phyloP scores from a whole-genome alignment of 1,140 invertebrate genomes.

The Hyphantria cunea region DNA sequence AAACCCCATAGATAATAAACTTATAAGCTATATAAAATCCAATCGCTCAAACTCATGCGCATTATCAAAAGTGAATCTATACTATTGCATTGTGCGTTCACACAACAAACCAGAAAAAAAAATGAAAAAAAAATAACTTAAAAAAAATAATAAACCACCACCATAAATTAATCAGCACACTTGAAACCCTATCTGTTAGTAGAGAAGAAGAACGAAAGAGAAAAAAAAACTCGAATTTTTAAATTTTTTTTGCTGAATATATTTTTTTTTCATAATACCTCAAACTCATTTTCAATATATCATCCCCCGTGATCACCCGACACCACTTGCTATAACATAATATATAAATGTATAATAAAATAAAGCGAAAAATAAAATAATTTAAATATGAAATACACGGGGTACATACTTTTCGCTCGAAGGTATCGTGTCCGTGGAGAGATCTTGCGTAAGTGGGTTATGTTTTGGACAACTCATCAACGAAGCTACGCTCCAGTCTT shows the following conservation, averaged over 20 bases:
- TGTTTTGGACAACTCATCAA: slow-evolving; percentile 72
- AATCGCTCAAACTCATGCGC: slow-evolving; percentile 28
- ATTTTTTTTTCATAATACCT: slow-evolving; percentile 57
- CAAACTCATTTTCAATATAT: slow-evolving; percentile 81
- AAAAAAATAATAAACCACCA: slow-evolving; percentile 30
- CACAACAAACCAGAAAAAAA: slow-evolving; percentile 17
- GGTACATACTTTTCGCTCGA: slow-evolving; percentile 68
- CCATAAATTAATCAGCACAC: slow-evolving; percentile 35
- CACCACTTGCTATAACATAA: slow-evolving; percentile 73
- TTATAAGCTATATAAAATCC: slow-evolving; percentile 35
- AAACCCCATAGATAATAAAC: slow-evolving; percentile 15
- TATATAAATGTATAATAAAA: slow-evolving; percentile 25
- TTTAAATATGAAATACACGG: slow-evolving; percentile 2
- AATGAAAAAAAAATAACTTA: slow-evolving; percentile 8
- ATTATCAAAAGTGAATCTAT: slow-evolving; percentile 30
- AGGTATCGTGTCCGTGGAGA: slow-evolving; percentile 59
- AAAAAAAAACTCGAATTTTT: slow-evolving; percentile 8
- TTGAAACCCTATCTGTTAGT: slow-evolving; percentile 14
- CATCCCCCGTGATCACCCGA: slow-evolving; percentile 80
- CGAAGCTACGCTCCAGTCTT: slow-evolving; percentile 80
- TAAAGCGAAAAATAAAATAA: slow-evolving; percentile 17
- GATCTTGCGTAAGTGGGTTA: slow-evolving; percentile 56
- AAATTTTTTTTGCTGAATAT: slow-evolving; percentile 1
- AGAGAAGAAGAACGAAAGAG: neutral
- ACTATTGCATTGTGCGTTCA: slow-evolving; percentile 34